Evolutionary conservation across 2,113 vertebrate species (phyloP).

Genomic region (Emydocephalus ijimae): DNA sequence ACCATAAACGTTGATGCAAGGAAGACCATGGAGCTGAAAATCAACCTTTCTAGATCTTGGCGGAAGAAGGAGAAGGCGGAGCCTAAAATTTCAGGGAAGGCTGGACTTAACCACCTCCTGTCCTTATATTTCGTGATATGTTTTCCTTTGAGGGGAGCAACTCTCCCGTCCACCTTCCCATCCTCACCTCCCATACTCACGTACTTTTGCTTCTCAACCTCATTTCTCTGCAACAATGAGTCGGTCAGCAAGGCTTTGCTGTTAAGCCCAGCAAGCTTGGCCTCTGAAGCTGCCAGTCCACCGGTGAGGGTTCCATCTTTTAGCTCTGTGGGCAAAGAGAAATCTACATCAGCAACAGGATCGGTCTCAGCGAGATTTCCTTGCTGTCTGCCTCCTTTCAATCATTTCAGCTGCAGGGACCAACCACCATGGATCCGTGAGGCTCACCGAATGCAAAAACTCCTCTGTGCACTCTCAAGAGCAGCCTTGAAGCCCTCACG

Average conservation of each 20-base stretch:
- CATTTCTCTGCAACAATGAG: slow-evolving; percentile 77
- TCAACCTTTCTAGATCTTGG: not conserved
- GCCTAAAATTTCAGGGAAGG: not conserved
- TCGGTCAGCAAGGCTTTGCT: slow-evolving; percentile 72
- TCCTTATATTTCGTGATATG: not conserved
- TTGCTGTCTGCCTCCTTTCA: not conserved
- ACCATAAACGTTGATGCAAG: not conserved
- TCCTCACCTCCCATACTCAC: slow-evolving; percentile 35
- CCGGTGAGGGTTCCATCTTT: slow-evolving; percentile 58
- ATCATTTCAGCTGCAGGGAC: not conserved
- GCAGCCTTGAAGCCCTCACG: not conserved
- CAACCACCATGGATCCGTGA: not conserved
- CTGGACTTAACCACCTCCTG: not conserved
- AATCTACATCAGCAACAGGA: not conserved
- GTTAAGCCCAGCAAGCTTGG: slow-evolving; percentile 69
- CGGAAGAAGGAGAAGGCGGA: not conserved
- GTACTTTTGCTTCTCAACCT: slow-evolving; percentile 83
- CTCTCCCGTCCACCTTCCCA: too few species aligned
- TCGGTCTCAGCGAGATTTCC: not conserved
- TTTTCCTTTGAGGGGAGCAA: not conserved
- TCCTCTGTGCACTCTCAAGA: not conserved
- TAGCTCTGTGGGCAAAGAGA: slow-evolving; percentile 62
- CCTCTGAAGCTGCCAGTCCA: slow-evolving; percentile 51
- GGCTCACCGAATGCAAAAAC: not conserved
- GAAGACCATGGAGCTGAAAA: not conserved